Percentiles rank a stretch among this genome's conserved stretches.
Evolutionary conservation across 23 tunicate species (phyloP).

Genomic region (Styela plicata): DNA sequence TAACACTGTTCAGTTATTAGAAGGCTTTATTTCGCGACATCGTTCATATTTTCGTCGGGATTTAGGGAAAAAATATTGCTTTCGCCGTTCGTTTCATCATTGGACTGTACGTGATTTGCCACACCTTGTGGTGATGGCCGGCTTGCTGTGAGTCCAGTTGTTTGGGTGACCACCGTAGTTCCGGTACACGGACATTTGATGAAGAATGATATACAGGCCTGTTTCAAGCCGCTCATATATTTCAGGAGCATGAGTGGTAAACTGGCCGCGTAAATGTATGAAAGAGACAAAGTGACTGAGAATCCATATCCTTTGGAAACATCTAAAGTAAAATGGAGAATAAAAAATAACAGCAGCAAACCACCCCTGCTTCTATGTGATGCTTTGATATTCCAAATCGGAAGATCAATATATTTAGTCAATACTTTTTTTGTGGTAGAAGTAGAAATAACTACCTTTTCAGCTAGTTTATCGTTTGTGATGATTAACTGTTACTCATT

Average conservation of each 20-base stretch:
- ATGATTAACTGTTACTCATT: too few relatives aligned
- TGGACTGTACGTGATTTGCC: background rate
- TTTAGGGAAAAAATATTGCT: background rate
- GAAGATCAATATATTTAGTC: too few relatives aligned
- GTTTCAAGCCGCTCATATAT: conserved; percentile 25
- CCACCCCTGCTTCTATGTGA: too few relatives aligned
- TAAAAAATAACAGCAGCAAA: too few relatives aligned
- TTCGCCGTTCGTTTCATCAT: background rate
- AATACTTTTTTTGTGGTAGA: too few relatives aligned
- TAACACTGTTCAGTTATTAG: too few relatives aligned
- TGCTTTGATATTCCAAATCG: too few relatives aligned
- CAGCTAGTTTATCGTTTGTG: too few relatives aligned
- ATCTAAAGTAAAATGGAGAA: too few relatives aligned
- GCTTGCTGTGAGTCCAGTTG: background rate
- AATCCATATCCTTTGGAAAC: conserved; percentile 20
- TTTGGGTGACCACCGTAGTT: background rate
- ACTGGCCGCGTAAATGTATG: background rate
- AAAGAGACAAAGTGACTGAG: conserved; percentile 9
- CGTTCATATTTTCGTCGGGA: background rate
- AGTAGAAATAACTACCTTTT: too few relatives aligned
- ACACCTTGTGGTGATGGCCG: background rate
- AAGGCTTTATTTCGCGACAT: too few relatives aligned
- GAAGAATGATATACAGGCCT: background rate
- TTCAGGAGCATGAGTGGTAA: conserved; percentile 21
- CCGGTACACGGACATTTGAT: conserved; percentile 17